Base-by-base conservation (phyloP, 2,888 invertebrate genomes). In the Andrena marginata region DNA sequence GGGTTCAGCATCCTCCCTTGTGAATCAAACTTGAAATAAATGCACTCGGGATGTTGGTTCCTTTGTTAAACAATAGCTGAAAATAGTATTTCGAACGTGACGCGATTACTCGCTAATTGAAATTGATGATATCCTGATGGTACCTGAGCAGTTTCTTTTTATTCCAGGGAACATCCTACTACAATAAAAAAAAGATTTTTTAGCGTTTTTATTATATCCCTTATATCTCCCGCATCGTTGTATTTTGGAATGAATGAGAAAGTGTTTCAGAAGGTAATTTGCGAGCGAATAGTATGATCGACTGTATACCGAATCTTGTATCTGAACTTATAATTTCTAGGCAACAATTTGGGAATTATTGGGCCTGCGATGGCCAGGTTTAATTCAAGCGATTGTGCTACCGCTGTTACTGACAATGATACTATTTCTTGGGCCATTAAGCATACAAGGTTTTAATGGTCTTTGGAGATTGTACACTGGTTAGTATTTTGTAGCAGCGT, bases 171-270 rank as follows among this genome's bases (percentile, higher is more conserved):
- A 93, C 98, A 99, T 94, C 98, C 98, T 16, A 95, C 96, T 8
- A 98, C 97, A 5, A 97, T 99, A 87, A 98, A 98, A 93, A 96
- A 96, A 92, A 96, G 98, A 92, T 98, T 98, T 93, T 95, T 97
- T 87, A 98, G 98, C 94, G 98, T 98, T 10, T 96, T 96, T 86
- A 95, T 97, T 84, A 97, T 98, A 95, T 97, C 97, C 95, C 93
- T 98, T 71, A 92, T 98, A 72, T 97, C 98, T 16, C 98, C 98
- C 68, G 94, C 97, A 80, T 96, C 97, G 91, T 95, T 98, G 68
- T 97, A 97, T 92, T 95, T 96, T 89, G 97, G 97, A 90, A 95
- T 97, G 49, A 95, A 96, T 77, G 95, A 96, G 87, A 95, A 96
- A 77, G 94, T 96, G 72, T 93, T 97, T 85, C 94, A 95, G 82